A percentile compares a stretch with the other conserved stretches of the same genome.
Evolutionary conservation across 2,888 invertebrate species (phyloP).

Genomic region (Machimus rusticus): DNA sequence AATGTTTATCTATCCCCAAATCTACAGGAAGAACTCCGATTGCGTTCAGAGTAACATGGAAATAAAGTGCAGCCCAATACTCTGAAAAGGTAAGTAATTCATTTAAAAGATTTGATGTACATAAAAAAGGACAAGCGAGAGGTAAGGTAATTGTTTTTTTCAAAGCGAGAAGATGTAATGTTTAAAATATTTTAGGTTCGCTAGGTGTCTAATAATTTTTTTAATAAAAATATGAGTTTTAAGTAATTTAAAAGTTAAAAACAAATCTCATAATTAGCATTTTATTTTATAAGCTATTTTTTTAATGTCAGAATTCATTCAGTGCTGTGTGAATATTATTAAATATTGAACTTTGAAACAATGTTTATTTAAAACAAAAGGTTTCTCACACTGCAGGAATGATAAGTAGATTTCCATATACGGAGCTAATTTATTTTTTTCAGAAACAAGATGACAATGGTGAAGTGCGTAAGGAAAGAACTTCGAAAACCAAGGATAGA

Average conservation of each 20-base stretch:
- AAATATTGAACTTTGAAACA: background rate
- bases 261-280: background rate
- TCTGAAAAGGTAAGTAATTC: conserved; percentile 34
- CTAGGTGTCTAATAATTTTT: background rate
- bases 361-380: background rate
- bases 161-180: background rate
- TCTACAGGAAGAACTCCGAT: background rate
- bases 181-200: background rate
- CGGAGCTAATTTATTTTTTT: conserved; percentile 5
- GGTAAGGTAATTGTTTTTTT: background rate
- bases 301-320: too few relatives aligned
- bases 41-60: conserved; percentile 9
- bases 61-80: conserved; percentile 43
- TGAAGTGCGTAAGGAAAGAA: conserved; percentile 64
- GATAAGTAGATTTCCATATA: background rate
- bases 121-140: background rate
- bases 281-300: too few relatives aligned
- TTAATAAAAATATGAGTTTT: background rate
- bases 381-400: background rate
- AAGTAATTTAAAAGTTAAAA: too few relatives aligned
- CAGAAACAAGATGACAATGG: conserved; percentile 43
- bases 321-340: background rate
- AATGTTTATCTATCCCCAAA: background rate
- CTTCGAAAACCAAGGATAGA: conserved; percentile 66
- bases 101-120: background rate